Evolutionary conservation across 2,797 vertebrate genomes (phyloP).

Genomic region (Apogon hyalosoma): DNA sequence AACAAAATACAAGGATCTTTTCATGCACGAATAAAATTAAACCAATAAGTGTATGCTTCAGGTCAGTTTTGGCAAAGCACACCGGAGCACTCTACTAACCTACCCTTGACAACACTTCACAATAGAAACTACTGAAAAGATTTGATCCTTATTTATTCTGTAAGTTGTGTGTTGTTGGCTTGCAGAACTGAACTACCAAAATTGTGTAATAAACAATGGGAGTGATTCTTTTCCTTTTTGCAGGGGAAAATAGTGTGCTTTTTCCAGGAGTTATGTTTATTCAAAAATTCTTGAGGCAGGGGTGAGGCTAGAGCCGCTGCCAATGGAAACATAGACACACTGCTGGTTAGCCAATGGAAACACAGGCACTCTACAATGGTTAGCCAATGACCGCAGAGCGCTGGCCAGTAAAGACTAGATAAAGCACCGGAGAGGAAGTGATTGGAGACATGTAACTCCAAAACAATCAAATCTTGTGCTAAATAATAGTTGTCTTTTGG

Average conservation of each 20-base stretch:
- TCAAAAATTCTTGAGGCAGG: conserved; percentile 80
- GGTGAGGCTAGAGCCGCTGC: conserved; percentile 72
- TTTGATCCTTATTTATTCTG: conserved; percentile 3
- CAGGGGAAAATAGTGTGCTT: conserved; percentile 68
- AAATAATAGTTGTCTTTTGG: not conserved
- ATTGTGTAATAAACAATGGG: conserved; percentile 65
- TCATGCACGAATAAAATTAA: conserved; percentile 26
- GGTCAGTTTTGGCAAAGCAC: not conserved
- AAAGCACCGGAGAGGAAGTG: conserved; percentile 41
- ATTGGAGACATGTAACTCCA: conserved; percentile 10
- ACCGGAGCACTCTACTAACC: conserved; percentile 1
- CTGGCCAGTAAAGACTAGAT: conserved; percentile 62
- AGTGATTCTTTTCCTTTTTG: conserved; percentile 71
- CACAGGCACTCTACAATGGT: conserved; percentile 69
- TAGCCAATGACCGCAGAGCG: conserved; percentile 80
- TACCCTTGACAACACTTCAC: conserved; percentile 14
- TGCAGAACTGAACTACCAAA: conserved; percentile 56
- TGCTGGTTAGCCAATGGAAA: conserved; percentile 79
- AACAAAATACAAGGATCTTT: conserved; percentile 29
- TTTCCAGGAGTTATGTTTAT: conserved; percentile 84
- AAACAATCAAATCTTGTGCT: not conserved
- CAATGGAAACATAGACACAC: conserved; percentile 82
- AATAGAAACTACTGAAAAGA: conserved; percentile 20
- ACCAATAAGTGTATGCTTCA: conserved; percentile 7
- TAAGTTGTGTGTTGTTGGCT: not conserved